phyloP scores from a whole-genome alignment of 2,797 vertebrate species.

The Chiloscyllium punctatum region DNA sequence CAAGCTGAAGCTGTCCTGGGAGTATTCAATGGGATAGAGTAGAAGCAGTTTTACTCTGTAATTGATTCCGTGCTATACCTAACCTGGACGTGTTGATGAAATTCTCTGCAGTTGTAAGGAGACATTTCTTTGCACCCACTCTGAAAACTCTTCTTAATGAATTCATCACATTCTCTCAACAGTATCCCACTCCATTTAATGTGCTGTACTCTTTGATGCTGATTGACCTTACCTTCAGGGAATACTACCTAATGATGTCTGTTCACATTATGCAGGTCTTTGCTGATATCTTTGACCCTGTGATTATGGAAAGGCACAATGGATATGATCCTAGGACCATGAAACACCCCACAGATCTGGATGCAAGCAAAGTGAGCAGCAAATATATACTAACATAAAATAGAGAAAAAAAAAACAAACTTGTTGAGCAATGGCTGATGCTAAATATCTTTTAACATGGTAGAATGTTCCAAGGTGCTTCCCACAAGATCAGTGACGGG shows the following conservation, averaged over 20 bases:
- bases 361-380: slow-evolving; percentile 72
- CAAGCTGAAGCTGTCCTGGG: not conserved
- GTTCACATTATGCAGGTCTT: slow-evolving; percentile 67
- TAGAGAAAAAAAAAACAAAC: no score
- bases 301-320: slow-evolving; percentile 92
- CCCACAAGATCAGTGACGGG: not conserved
- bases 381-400: not conserved
- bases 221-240: not conserved
- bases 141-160: not conserved
- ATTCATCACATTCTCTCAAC: not conserved
- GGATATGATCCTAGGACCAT: slow-evolving; percentile 83
- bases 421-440: not conserved
- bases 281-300: slow-evolving; percentile 76
- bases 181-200: not conserved
- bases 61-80: not conserved
- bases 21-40: not conserved
- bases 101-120: not conserved
- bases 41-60: not conserved
- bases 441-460: not conserved
- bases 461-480: not conserved
- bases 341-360: slow-evolving; percentile 87
- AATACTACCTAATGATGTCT: not conserved
- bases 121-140: no score
- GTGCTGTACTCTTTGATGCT: not conserved
- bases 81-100: not conserved